A percentile compares a stretch with the other conserved stretches of the same genome.
phyloP scores from a whole-genome alignment of 2,888 invertebrate genomes.

The Euplexia lucipara region DNA sequence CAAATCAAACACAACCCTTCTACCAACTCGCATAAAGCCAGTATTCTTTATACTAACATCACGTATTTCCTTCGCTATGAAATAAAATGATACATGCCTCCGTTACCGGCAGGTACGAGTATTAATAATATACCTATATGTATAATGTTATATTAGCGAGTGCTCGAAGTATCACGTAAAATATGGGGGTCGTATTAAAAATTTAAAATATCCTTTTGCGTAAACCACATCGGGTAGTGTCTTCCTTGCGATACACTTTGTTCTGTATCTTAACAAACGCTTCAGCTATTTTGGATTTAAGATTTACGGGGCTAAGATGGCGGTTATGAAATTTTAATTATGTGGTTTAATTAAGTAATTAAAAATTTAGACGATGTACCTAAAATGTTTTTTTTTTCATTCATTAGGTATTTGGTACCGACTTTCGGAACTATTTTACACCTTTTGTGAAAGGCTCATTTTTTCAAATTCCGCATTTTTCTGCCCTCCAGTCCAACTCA shows the following conservation, averaged over 20 bases:
- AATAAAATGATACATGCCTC: conserved; percentile 58
- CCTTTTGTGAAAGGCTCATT: too few relatives aligned
- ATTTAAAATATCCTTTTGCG: conserved; percentile 62
- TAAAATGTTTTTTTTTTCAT: too few relatives aligned
- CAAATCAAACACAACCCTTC: conserved; percentile 26
- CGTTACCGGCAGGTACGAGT: conserved; percentile 28
- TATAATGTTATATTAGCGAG: conserved; percentile 52
- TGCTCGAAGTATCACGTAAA: conserved; percentile 54
- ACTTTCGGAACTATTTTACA: too few relatives aligned
- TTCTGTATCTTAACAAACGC: conserved; percentile 22
- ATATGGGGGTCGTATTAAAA: conserved; percentile 55
- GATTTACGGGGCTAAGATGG: conserved; percentile 3
- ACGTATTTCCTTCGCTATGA: conserved; percentile 56
- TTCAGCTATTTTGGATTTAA: conserved; percentile 1
- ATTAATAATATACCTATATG: conserved; percentile 30
- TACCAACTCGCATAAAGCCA: conserved; percentile 8
- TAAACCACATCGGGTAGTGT: conserved; percentile 32
- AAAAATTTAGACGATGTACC: too few relatives aligned
- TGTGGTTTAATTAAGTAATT: background rate
- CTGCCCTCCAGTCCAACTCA: too few relatives aligned
- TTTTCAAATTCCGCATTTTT: too few relatives aligned
- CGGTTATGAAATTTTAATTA: conserved; percentile 1
- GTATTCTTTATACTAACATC: conserved; percentile 26
- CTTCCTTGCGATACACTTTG: conserved; percentile 9
- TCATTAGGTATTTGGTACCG: too few relatives aligned